Conservation (phyloP, 2,888 invertebrate genomes). For the Drosophila affinis region DNA sequence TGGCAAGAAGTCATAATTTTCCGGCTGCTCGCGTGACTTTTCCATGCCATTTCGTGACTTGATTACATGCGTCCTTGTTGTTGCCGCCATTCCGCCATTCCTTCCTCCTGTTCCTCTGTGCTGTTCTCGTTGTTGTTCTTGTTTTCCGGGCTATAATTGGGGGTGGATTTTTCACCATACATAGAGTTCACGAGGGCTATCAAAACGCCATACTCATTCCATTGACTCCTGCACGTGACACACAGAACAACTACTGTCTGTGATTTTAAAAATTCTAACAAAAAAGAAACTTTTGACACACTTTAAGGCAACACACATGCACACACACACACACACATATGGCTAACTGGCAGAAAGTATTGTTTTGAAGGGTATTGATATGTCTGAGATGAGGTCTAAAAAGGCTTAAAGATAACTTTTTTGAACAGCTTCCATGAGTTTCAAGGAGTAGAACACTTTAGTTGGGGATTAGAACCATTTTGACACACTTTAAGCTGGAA, state of each 20-base stretch:
- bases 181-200: constrained; percentile 5
- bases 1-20: constrained; percentile 63
- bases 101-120: neutral
- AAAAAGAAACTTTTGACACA: constrained; percentile 38
- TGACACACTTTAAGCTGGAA: neutral
- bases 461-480: neutral
- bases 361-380: neutral
- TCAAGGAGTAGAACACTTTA: neutral
- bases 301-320: constrained; percentile 8
- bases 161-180: neutral
- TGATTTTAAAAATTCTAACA: constrained; percentile 50
- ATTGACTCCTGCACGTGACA: constrained; percentile 45
- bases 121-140: constrained; percentile 13
- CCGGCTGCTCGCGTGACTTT: constrained; percentile 70
- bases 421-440: neutral
- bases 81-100: neutral
- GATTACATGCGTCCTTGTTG: constrained; percentile 54
- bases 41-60: constrained; percentile 66
- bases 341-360: constrained; percentile 6
- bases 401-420: neutral
- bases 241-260: constrained; percentile 46
- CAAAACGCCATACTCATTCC: constrained; percentile 6
- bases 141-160: constrained; percentile 32
- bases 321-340: constrained; percentile 2
- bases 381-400: neutral